Percentiles rank a stretch among this genome's conserved stretches.
phyloP scores from a whole-genome alignment of 2,888 invertebrate genomes.

The Ceriagrion tenellum region DNA sequence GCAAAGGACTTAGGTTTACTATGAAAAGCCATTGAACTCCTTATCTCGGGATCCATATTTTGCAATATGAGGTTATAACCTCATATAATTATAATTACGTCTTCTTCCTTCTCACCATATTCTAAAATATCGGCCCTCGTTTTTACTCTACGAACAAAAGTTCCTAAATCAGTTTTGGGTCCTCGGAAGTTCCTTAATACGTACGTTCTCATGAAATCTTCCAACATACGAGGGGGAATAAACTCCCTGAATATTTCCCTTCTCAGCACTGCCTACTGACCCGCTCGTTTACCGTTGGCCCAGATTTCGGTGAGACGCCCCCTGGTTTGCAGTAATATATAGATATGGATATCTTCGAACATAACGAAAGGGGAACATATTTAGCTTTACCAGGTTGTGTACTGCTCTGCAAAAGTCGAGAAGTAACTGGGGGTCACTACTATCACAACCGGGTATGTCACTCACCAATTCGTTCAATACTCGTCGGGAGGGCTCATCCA shows the following conservation, averaged over 20 bases:
- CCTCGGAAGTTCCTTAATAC: background rate
- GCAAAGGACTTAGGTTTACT: no score
- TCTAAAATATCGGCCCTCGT: background rate
- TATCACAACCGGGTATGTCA: background rate
- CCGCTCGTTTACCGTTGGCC: background rate
- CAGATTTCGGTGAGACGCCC: background rate
- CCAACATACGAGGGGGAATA: background rate
- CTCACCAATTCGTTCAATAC: background rate
- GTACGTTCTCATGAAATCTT: background rate
- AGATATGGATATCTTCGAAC: background rate
- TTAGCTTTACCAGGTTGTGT: background rate
- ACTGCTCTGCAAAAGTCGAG: background rate
- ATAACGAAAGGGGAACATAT: background rate
- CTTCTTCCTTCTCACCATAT: background rate
- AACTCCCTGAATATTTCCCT: background rate
- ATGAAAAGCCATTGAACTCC: no score
- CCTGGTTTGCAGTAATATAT: background rate
- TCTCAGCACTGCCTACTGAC: background rate
- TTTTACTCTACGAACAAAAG: background rate
- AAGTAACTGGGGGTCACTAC: background rate
- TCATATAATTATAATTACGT: no score
- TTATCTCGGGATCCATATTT: background rate
- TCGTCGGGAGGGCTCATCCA: no score
- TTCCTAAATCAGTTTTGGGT: background rate
- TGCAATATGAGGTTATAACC: background rate